Conservation (phyloP, 2,797 vertebrate species). For the Microhierax caerulescens region DNA sequence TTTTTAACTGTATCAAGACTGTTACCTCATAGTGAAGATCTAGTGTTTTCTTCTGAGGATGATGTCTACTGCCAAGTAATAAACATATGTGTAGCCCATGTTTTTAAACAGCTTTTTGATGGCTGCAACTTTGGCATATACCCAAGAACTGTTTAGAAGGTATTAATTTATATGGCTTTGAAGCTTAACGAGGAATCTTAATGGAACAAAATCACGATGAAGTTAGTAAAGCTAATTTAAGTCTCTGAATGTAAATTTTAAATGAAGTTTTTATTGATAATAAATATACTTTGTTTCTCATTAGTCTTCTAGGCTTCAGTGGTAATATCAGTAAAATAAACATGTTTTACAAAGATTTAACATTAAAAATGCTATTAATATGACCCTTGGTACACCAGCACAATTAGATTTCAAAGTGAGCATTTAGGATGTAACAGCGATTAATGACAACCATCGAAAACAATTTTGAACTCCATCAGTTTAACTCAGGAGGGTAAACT, state of each 20-base stretch:
- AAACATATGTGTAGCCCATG: background rate
- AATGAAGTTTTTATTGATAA: slow-evolving; percentile 79
- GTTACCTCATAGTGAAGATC: background rate
- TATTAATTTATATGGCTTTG: slow-evolving; percentile 56
- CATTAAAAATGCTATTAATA: slow-evolving; percentile 87
- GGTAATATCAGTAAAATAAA: slow-evolving; percentile 76
- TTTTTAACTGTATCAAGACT: background rate
- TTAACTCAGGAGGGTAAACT: slow-evolving; percentile 99
- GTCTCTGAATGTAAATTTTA: slow-evolving; percentile 72
- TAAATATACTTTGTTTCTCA: slow-evolving; percentile 74
- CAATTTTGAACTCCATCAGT: slow-evolving; percentile 99
- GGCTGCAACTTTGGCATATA: slow-evolving; percentile 4
- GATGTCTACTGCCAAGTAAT: background rate
- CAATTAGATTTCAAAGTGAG: slow-evolving; percentile 94
- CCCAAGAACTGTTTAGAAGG: slow-evolving; percentile 46
- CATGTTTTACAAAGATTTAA: slow-evolving; percentile 81
- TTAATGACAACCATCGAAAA: slow-evolving; percentile 99
- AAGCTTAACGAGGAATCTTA: slow-evolving; percentile 66
- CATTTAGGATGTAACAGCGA: slow-evolving; percentile 96
- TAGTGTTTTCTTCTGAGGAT: background rate
- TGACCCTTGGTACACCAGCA: slow-evolving; percentile 87
- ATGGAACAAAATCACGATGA: slow-evolving; percentile 67
- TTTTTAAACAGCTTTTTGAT: slow-evolving; percentile 31
- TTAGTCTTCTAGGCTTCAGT: slow-evolving; percentile 70
- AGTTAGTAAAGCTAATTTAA: slow-evolving; percentile 73